These are phyloP conservation scores for Fundulus diaphanus DNA, from an alignment of 2,797 vertebrate species.

Conservation along the genomic window DNA sequence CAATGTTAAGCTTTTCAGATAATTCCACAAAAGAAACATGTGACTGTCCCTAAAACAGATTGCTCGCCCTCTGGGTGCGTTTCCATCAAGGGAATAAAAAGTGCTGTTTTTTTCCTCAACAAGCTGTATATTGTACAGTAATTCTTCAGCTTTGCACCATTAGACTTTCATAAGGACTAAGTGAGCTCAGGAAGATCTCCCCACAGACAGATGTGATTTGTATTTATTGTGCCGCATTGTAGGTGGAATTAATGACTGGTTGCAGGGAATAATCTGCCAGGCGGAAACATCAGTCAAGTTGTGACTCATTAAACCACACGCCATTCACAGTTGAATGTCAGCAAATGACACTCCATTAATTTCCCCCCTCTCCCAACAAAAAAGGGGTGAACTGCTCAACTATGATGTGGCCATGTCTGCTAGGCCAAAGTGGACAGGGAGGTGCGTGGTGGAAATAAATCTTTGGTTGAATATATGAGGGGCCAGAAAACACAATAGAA, in stretches of 20 bases:
- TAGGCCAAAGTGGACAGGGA: slow-evolving; percentile 18
- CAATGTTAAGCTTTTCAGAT: slow-evolving; percentile 49
- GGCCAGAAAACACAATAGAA: slow-evolving; percentile 42
- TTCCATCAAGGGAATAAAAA: slow-evolving; percentile 54
- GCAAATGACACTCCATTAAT: slow-evolving; percentile 41
- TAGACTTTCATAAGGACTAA: slow-evolving; percentile 70
- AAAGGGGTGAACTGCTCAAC: slow-evolving; percentile 9
- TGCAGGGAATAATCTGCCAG: slow-evolving; percentile 11
- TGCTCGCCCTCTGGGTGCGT: slow-evolving; percentile 40
- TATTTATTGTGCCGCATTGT: slow-evolving; percentile 40
- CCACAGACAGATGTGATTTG: slow-evolving; percentile 42
- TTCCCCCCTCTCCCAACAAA: background rate
- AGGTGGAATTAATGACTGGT: slow-evolving; percentile 48
- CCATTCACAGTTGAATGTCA: slow-evolving; percentile 35
- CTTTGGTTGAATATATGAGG: slow-evolving; percentile 8
- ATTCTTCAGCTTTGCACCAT: slow-evolving; percentile 49
- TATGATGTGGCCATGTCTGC: slow-evolving; percentile 29
- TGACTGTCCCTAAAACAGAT: slow-evolving; percentile 43
- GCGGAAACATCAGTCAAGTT: slow-evolving; percentile 21
- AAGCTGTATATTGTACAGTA: slow-evolving; percentile 48
- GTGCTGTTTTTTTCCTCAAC: slow-evolving; percentile 36
- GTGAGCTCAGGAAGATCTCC: slow-evolving; percentile 67
- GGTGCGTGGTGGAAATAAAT: slow-evolving; percentile 26
- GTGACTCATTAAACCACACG: slow-evolving; percentile 31
- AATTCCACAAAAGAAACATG: slow-evolving; percentile 46